Base-by-base conservation (phyloP, 35 echinoderm and acorn worm species). In the Apostichopus parvimensis region DNA sequence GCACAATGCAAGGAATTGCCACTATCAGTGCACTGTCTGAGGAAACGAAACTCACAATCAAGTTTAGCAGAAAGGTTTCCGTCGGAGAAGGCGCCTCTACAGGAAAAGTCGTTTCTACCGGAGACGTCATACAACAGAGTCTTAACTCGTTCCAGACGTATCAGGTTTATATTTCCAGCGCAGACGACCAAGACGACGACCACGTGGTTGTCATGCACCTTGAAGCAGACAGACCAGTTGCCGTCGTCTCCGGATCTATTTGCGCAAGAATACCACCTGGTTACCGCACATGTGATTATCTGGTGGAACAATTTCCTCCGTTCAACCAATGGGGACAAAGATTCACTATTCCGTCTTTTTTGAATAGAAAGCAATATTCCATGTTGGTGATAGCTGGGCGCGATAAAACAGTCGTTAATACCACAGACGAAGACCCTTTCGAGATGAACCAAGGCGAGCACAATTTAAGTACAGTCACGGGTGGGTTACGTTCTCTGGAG, bases 231-330 rank as follows among this genome's bases (percentile, higher is more conserved):
- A 88, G 72, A 54, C 64, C 86, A 6, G 86, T 88, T 9, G 7
- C 86, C 6, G 86, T 88, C 1, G 64, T 88, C 57, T 88, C 86
- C 72, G 86, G 86, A 88, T 88, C 86, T 28, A 72, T 88, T 73
- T 88, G 86, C 62, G 86, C 23, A 53, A 0, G 62, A 88, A 71
- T 88, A 18, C 62, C 62, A 72, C 60, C 57, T 12, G 62, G 14
- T 4, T 4, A n/a, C 12, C 9, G 79, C 45, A 82, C 79, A 53
- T 88, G 86, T 72, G 86, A 88, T 72, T 88, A 72, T 24, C 60
- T 88, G 58, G 61, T 34, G 57, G 86, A 88, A 88, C 86, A 88
- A 55, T 88, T 88, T 54, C 86, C 86, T 23, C 86, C 86, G 8
- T 88, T 72, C 86, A 72, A 66, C 61, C 86, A 88, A 72, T 88